These are phyloP conservation scores for Eueremaeus valkanovi DNA, from an alignment of 2,888 invertebrate genomes.

Conservation along the genomic window DNA sequence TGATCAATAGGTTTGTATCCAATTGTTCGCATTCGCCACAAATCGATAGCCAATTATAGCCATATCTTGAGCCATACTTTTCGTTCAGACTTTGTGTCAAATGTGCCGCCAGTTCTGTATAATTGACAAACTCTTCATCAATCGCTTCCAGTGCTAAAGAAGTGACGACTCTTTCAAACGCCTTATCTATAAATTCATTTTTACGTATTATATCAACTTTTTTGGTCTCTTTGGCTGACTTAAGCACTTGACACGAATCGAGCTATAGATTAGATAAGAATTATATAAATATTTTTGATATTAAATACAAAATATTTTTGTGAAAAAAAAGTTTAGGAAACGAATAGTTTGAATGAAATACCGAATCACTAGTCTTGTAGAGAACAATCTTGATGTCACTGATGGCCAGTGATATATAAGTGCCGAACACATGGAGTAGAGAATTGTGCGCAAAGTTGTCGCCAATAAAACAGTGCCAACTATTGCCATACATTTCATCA, in stretches of 20 bases:
- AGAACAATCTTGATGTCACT: not conserved
- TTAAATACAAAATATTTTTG: too few relatives aligned
- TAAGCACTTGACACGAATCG: not conserved
- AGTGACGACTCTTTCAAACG: not conserved
- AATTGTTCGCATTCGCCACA: not conserved
- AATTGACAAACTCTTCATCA: not conserved
- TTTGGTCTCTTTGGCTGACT: not conserved
- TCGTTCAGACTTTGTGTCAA: not conserved
- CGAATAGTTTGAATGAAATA: not conserved
- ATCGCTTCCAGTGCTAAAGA: not conserved
- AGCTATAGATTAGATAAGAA: too few relatives aligned
- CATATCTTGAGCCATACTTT: not conserved
- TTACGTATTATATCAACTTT: not conserved
- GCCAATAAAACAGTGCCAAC: conserved; percentile 5
- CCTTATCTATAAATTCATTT: not conserved
- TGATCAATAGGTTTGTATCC: not conserved
- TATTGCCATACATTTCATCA: not conserved
- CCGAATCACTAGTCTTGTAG: not conserved
- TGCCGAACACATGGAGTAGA: not conserved
- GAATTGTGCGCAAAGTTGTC: not conserved
- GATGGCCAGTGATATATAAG: not conserved
- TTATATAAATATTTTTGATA: too few relatives aligned
- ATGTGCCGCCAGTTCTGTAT: not conserved
- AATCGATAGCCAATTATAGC: not conserved
- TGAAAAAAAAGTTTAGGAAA: too few relatives aligned